A percentile compares a stretch with the other conserved stretches of the same genome.
Evolutionary conservation across 2,888 invertebrate genomes (phyloP).

Genomic region (Boloria euphrosyne): DNA sequence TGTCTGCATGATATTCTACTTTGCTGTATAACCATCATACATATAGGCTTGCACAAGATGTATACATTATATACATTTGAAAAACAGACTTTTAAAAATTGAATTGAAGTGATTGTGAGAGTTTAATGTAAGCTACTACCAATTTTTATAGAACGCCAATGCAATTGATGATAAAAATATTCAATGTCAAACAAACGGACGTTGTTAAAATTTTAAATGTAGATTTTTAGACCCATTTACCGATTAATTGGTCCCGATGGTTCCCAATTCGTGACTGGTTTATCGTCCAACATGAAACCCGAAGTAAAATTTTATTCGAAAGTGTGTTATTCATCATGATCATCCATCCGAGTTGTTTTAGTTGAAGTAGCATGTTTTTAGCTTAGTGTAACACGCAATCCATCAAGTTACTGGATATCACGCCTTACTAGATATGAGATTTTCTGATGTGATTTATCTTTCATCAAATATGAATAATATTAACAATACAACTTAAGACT

Average conservation of each 20-base stretch:
- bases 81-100: no score
- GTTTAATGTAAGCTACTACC: no score
- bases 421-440: constrained; percentile 24
- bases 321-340: constrained; percentile 38
- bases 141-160: no score
- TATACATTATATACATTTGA: no score
- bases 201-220: no score
- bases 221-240: constrained; percentile 58
- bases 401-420: constrained; percentile 27
- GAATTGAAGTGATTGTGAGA: no score
- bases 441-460: constrained; percentile 27
- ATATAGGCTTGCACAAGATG: no score
- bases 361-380: constrained; percentile 24
- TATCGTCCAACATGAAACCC: constrained; percentile 61
- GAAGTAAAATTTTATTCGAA: constrained; percentile 44
- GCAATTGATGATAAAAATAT: no score
- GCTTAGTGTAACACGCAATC: constrained; percentile 28
- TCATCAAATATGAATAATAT: not conserved
- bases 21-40: no score
- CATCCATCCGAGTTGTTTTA: constrained; percentile 28
- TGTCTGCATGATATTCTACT: constrained; percentile 51
- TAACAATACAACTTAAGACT: no score
- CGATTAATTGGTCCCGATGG: constrained; percentile 68
- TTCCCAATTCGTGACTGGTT: constrained; percentile 52
- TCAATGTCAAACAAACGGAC: no score